phyloP scores from a whole-genome alignment of 1,140 invertebrate species.

The Ostrea denselamellosa region DNA sequence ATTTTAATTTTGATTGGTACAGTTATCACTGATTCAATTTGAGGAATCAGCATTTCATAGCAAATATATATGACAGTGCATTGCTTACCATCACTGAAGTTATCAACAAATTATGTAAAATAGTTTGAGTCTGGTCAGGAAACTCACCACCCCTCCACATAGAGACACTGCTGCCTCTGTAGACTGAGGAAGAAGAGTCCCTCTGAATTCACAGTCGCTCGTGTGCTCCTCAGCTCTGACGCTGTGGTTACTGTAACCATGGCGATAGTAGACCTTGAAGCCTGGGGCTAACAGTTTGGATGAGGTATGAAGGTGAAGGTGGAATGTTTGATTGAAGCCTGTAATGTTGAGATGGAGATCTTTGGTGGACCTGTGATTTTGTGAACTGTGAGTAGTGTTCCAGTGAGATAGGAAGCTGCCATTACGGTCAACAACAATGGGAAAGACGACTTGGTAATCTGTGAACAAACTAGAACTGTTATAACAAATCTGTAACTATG shows the following conservation, averaged over 20 bases:
- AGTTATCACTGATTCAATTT: too few relatives aligned
- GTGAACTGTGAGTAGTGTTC: neutral
- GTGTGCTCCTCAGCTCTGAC: neutral
- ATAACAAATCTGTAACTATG: neutral
- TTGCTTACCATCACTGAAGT: too few relatives aligned
- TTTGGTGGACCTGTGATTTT: slow-evolving; percentile 6
- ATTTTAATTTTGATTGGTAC: too few relatives aligned
- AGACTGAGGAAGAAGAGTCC: slow-evolving; percentile 26
- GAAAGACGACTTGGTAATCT: slow-evolving; percentile 54
- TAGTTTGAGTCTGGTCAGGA: neutral
- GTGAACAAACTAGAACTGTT: slow-evolving; percentile 18
- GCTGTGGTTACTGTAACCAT: slow-evolving; percentile 32
- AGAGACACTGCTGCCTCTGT: slow-evolving; percentile 48
- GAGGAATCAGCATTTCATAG: too few relatives aligned
- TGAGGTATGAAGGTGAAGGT: slow-evolving; percentile 50
- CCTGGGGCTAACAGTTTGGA: slow-evolving; percentile 45
- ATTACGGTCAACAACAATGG: slow-evolving; percentile 38
- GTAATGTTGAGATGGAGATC: slow-evolving; percentile 52
- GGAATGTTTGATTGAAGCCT: slow-evolving; percentile 54
- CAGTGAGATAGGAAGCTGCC: slow-evolving; percentile 43
- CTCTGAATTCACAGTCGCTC: slow-evolving; percentile 42
- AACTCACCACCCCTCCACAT: slow-evolving; percentile 55
- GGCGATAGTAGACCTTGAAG: slow-evolving; percentile 50
- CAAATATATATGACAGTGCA: too few relatives aligned
- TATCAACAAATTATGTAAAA: too few relatives aligned